Base-by-base conservation (phyloP, 2,113 vertebrate species). In the Puffinus mauretanicus region DNA sequence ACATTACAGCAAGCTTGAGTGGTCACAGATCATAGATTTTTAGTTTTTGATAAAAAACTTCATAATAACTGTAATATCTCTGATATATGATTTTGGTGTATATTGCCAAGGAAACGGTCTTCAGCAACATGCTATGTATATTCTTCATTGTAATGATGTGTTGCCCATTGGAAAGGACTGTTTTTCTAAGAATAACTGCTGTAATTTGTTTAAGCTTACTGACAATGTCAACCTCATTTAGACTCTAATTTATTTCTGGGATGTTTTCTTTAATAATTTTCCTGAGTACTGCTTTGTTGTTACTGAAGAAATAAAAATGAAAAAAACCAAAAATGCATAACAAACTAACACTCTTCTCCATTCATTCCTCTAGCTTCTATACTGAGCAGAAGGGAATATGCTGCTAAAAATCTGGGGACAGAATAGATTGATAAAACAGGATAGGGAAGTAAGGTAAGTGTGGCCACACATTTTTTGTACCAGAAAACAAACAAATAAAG, bases 21-120 rank as follows among this genome's bases (percentile, higher is more conserved):
- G 32, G 89, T 70, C 76, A 82, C 27, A 86, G 51, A 80, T 93
- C 93, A 97, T 96, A 94, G 73, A 96, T 92, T 97, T 93, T 95
- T 80, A 94, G 62, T 60, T 96, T 82, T 91, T 47, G 70, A 90
- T 91, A 89, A 90, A 96, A 90, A 93, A 91, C 70, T 81, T 76
- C 62, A 60, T 96, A 91, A 94, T 94, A 90, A 78, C 66, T 42
- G 7, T 75, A 89, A 65, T 96, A 94, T 88, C 78, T 92, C 80
- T 94, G 75, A 92, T 49, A 10, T 26, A 38, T 82, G 34, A 64
- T 94, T 95, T 84, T 95, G 64, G 67, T 72, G 89, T 77, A 27
- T 27, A 91, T 65, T 86, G 55, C 73, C 61, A 79, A 71, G 86
- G 90, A 88, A 86, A 87, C 22, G 1, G 38, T 77, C 52, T 72